Conservation (phyloP, 2,888 invertebrate species). For the Gortyna flavago region DNA sequence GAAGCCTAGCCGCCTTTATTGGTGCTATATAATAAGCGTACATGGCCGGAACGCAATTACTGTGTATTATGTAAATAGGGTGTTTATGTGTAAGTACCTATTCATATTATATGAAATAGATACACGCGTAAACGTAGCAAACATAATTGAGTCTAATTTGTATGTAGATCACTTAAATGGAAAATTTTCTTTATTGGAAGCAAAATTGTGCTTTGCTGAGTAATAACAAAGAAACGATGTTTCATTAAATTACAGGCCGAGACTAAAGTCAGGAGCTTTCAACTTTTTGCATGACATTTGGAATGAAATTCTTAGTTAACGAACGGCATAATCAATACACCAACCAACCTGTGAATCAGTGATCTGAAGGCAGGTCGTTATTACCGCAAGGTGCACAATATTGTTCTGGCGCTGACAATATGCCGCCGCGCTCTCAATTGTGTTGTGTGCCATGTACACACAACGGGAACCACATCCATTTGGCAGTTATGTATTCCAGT, state of each 20-base stretch:
- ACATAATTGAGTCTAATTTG: conserved; percentile 29
- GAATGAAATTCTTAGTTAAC: conserved; percentile 27
- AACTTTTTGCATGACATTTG: conserved; percentile 23
- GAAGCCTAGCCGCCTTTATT: conserved; percentile 29
- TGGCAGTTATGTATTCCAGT: conserved; percentile 43
- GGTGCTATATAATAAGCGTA: conserved; percentile 37
- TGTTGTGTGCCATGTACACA: conserved; percentile 36
- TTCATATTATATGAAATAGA: conserved; percentile 12
- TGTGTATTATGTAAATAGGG: conserved; percentile 21
- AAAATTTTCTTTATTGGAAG: conserved; percentile 38
- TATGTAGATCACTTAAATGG: conserved; percentile 26
- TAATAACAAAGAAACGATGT: conserved; percentile 28
- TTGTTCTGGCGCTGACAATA: conserved; percentile 42
- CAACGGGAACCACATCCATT: conserved; percentile 54
- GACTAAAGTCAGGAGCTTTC: conserved; percentile 9
- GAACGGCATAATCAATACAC: conserved; percentile 54
- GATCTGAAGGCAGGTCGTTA: conserved; percentile 40
- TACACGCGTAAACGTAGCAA: conserved; percentile 23
- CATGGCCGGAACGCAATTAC: conserved; percentile 40
- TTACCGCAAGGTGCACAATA: conserved; percentile 61
- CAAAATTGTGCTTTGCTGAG: conserved; percentile 19
- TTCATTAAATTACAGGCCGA: conserved; percentile 35
- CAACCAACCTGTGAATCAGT: conserved; percentile 32
- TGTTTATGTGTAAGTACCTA: conserved; percentile 21
- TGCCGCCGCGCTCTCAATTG: conserved; percentile 35